These are phyloP conservation scores for Chelon auratus DNA, from an alignment of 2,797 vertebrate genomes.

Conservation along the genomic window DNA sequence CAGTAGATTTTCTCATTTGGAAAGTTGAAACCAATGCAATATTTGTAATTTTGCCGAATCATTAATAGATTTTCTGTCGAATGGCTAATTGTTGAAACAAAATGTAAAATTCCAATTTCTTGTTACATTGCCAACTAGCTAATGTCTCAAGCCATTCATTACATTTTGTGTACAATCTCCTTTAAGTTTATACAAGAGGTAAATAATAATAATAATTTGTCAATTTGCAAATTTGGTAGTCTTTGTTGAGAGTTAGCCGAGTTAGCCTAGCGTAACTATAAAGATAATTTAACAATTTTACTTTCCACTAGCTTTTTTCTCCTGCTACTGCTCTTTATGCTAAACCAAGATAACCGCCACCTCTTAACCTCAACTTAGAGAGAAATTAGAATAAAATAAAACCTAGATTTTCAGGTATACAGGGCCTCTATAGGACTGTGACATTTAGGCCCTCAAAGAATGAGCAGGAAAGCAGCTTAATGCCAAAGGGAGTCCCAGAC, in stretches of 20 bases:
- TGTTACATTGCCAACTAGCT: no score
- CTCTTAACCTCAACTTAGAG: no score
- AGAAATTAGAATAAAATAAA: neutral
- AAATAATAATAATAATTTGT: neutral
- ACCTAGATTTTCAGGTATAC: neutral
- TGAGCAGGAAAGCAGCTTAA: conserved; percentile 24
- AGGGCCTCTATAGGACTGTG: neutral
- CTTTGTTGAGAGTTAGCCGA: no score
- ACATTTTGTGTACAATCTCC: no score
- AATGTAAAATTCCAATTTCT: no score
- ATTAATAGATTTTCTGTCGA: neutral
- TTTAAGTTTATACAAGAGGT: neutral
- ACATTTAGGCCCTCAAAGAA: neutral
- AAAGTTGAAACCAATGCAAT: neutral
- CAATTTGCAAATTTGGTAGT: no score
- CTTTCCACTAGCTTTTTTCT: no score
- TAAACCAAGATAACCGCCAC: no score
- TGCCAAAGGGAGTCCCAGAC: conserved; percentile 25
- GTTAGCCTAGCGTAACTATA: no score
- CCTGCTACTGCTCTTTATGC: no score
- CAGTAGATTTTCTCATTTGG: neutral
- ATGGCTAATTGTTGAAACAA: neutral
- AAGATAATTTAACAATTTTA: no score
- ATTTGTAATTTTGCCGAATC: neutral
- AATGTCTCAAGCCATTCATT: no score